Conservation (phyloP, 2,888 invertebrate genomes). For the Macrophya annulata region DNA sequence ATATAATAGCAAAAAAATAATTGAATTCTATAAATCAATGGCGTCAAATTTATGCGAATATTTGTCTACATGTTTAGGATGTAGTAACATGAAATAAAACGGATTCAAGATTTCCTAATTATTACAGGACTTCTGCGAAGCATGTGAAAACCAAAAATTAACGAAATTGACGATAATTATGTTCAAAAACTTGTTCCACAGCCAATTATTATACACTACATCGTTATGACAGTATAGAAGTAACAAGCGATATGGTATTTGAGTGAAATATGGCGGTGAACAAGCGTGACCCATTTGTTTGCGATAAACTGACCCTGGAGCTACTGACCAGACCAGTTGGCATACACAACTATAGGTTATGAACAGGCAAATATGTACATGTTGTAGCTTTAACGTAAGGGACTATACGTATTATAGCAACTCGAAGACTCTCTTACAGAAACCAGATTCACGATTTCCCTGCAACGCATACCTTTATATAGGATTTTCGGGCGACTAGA, state of each 20-base stretch:
- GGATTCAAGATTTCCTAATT: neutral
- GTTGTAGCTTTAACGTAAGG: neutral
- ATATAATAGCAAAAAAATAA: neutral
- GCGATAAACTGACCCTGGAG: slow-evolving; percentile 78
- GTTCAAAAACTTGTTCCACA: neutral
- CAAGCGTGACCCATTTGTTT: slow-evolving; percentile 78
- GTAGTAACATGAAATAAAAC: neutral
- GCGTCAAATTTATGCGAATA: neutral
- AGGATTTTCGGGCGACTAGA: slow-evolving; percentile 11
- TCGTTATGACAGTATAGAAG: slow-evolving; percentile 63
- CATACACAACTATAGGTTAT: slow-evolving; percentile 53
- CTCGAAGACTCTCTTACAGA: neutral
- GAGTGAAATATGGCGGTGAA: slow-evolving; percentile 77
- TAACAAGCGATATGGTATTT: slow-evolving; percentile 71
- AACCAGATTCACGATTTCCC: slow-evolving; percentile 37
- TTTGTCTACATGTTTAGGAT: neutral
- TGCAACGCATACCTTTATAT: neutral
- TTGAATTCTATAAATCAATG: too few species aligned
- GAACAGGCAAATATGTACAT: slow-evolving; percentile 25
- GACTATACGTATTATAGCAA: slow-evolving; percentile 4
- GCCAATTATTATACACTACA: neutral
- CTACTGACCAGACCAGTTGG: slow-evolving; percentile 75
- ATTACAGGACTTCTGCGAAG: too few species aligned
- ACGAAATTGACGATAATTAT: slow-evolving; percentile 76
- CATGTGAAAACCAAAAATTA: slow-evolving; percentile 64